Evolutionary conservation across 1,140 invertebrate genomes (phyloP), one percentile per base, ranked within the genome.

Genomic region (Scaptomyza graminum): DNA sequence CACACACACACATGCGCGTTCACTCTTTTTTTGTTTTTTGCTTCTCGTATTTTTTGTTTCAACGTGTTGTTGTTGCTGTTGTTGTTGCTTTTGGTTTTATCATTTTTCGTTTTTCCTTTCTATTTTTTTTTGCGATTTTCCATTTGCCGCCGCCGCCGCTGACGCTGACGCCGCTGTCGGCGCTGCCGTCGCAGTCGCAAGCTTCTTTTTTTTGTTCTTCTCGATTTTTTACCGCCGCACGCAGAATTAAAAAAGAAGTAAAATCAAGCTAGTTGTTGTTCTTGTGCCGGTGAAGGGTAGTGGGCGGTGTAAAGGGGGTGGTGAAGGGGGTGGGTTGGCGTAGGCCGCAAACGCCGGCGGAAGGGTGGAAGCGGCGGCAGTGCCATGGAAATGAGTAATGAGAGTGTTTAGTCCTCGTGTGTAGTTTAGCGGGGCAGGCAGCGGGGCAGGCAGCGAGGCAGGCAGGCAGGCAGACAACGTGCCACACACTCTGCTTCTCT

Each of bases 71-170:
- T 79, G 60, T 49, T 70, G 73, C 13, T 61, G 28, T 5, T 31
- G 5, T 43, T 51, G 50, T 43, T 65, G 62, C 60, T 82, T 85
- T 82, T 82, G 71, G 74, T 74, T 85, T 85, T 80, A 74, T 60
- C 61, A 80, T 84, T 84, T 84, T 84, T 84, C 65, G 72, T 79
- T 85, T 76, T 84, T 81, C 64, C 55, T 79, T 84, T 72, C 79
- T 81, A n/a, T 79, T 84, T 82, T 85, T 80, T 85, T 84, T 79
- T 84, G 76, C 79, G 80, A 74, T 82, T 79, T 76, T 88, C 61
- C 67, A 67, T 43, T 49, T 72, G 64, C 74, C 46, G 50, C 41
- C 64, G 71, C 55, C 39, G 62, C 8, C 22, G 66, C 22, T 51
- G 54, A 56, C 16, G 56, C 47, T 39, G 54, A 57, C 16, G 57